These are phyloP conservation scores for Leucopsar rothschildi DNA, from an alignment of 2,113 vertebrate genomes.

Conservation along the genomic window DNA sequence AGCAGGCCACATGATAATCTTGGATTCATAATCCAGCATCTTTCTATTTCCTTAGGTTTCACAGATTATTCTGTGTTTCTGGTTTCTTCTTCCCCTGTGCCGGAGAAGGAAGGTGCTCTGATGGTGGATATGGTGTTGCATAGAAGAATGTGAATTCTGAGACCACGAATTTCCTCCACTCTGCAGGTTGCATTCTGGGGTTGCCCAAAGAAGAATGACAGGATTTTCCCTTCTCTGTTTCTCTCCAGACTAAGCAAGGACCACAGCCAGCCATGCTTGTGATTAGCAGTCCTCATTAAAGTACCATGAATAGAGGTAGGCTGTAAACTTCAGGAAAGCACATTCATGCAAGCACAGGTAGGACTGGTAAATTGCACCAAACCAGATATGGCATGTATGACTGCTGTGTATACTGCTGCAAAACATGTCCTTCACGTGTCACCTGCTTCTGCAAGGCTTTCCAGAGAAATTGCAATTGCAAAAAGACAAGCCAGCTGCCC, in stretches of 20 bases:
- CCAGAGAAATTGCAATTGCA: neutral
- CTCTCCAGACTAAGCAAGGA: neutral
- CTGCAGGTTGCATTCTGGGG: rapidly evolving
- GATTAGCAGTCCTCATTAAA: neutral
- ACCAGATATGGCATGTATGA: neutral
- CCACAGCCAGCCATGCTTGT: neutral
- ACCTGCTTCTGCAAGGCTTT: neutral
- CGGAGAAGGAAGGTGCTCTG: neutral
- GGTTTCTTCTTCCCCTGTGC: neutral
- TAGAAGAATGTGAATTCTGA: neutral
- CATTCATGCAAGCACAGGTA: neutral
- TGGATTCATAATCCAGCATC: neutral
- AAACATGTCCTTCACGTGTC: neutral
- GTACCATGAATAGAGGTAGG: neutral
- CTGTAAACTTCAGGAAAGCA: neutral
- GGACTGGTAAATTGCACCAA: neutral
- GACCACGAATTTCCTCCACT: neutral
- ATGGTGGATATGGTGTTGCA: no score
- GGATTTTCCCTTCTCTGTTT: neutral
- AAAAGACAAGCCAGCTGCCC: neutral
- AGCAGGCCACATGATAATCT: neutral
- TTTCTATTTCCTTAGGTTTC: neutral
- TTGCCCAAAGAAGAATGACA: neutral
- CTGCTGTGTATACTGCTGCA: neutral
- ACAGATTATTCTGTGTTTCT: neutral